Base-by-base conservation (phyloP, 2,797 vertebrate genomes). In the Emys orbicularis region DNA sequence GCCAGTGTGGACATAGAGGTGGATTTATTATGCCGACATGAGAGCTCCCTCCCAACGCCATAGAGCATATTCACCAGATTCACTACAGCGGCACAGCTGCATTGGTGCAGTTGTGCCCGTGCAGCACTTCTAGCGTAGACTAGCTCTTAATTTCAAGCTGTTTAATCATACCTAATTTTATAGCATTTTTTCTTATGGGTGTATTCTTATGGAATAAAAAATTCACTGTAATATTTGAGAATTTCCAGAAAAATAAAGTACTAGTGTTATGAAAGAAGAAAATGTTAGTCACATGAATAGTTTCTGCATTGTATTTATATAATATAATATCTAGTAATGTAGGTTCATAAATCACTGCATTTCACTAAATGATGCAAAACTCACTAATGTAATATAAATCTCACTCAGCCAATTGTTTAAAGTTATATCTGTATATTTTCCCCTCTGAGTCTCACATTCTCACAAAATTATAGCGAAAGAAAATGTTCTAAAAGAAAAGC, bases 351-450 rank as follows among this genome's bases (percentile, higher is more conserved):
- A 88, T 94, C 90, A 82, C 72, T 83, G 57, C 12, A 61, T 89
- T 97, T 90, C 87, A 88, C 83, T 96, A 91, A 95, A 92, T 74
- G 12, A 93, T 91, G 37, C 83, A 86, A 95, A 97, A 97, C 81
- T 90, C 80, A 81, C 44, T 81, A 53, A 87, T 59, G 50, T 68
- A 91, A 91, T 50, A 88, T 0, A 77, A 47, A 90, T 87, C 41
- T 87, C 54, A 81, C 79, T 91, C n/a, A 81, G 8, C 49, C 12
- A 83, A 49, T 57, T 92, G 61, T 53, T 90, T 80, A 90, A 56
- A 89, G 81, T 50, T 81, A 8, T 57, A 54, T 44, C 37, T 76
- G 27, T 34, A 25, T 92, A 44, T 80, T 50, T 76, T 54, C 47
- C 57, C 81, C 83, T 1, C 0, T 25, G 12, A 80, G 16, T 16